phyloP scores from a whole-genome alignment of 1,140 invertebrate species.

The Caenorhabditis latens region DNA sequence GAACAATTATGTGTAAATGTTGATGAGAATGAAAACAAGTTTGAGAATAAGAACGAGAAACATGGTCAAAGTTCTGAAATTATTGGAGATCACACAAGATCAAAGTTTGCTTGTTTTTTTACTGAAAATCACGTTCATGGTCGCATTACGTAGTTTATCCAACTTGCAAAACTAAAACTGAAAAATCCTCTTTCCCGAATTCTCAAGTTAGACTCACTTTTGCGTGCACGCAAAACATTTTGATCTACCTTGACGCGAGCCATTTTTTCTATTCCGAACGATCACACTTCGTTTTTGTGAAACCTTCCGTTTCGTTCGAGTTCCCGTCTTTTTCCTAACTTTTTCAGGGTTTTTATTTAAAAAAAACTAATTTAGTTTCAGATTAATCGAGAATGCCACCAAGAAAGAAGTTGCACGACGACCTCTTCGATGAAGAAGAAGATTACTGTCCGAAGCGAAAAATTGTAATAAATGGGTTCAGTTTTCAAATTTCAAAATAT shows the following conservation, averaged over 20 bases:
- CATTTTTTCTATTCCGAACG: no score
- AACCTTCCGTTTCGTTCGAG: not conserved
- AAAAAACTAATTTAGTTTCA: not conserved
- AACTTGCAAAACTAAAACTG: no score
- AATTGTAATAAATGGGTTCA: not conserved
- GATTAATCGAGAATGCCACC: slow-evolving; percentile 12
- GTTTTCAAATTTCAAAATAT: not conserved
- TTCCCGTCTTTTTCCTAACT: not conserved
- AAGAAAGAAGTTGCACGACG: slow-evolving; percentile 48
- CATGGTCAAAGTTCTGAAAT: no score
- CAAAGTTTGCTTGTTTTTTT: no score
- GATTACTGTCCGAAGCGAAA: slow-evolving; percentile 22
- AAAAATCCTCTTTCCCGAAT: no score
- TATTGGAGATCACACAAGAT: no score
- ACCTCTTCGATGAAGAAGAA: slow-evolving; percentile 21
- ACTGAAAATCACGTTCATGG: no score
- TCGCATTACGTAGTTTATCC: no score
- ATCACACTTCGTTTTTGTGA: slow-evolving; percentile 60
- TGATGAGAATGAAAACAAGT: not conserved
- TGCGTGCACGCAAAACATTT: no score
- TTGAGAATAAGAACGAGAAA: not conserved
- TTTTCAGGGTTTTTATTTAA: not conserved
- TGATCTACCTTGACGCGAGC: no score
- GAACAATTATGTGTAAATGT: not conserved
- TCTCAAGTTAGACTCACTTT: no score